Base-by-base conservation (phyloP, 2,797 vertebrate genomes). In the Semaprochilodus insignis region DNA sequence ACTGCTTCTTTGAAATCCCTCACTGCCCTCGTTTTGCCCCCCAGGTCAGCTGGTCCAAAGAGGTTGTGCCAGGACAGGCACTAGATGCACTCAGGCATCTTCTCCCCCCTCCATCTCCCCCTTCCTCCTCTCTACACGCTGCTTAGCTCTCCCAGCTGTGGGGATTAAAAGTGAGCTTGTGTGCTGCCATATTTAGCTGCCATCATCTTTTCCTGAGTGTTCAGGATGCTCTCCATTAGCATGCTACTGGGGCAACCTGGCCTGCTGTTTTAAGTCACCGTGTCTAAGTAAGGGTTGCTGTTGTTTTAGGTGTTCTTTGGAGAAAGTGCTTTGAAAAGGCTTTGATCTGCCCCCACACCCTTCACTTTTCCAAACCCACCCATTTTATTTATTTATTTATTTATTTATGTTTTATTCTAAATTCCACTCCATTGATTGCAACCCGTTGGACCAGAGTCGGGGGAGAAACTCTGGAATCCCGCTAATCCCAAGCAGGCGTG, bases 391-490 rank as follows among this genome's bases (percentile, higher is more conserved):
- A 62, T 87, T 81, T 67, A 69, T 74, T 62, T 62, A 65, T 79
- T 63, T 81, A 75, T 77, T 71, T 70, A 44, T 44, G 1, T 31
- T 31, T 31, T 31, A 31, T 66, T 74, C 77, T 77, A 21, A 76
- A 89, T 90, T 90, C 89, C 82, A 87, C 86, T 82, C 88, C 85
- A 85, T 63, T 82, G 65, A 78, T 89, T 86, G 89, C 82, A 89
- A 89, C 87, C 88, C 67, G 55, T 78, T 86, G 85, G 89, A 88
- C 88, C 81, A 59, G 63, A 75, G 40, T 6, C 8, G 48, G 78
- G 90, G 85, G 87, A 86, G 88, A 90, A 91, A 91, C 90, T 90
- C 89, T 87, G 90, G 91, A 92, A 90, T 94, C 91, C 83, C 84
- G 85, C 88, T 93, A 93, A 93, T 94, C 91, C 90, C 72, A 76